Percentiles rank a stretch among this genome's conserved stretches.
Conservation (phyloP, 2,113 vertebrate species). For the Egretta garzetta region DNA sequence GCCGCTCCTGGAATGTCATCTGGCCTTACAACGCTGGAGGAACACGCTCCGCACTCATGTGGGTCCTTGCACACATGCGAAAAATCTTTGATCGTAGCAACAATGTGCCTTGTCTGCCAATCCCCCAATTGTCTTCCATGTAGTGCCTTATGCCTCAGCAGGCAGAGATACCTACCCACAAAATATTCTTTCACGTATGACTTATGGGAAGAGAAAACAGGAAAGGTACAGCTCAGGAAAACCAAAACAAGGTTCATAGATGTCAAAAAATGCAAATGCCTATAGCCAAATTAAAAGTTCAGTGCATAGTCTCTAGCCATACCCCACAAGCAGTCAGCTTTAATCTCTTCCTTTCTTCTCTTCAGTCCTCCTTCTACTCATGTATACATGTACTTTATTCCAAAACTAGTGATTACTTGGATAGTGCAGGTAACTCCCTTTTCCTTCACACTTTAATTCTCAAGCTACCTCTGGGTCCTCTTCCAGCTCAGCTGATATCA, state of each 20-base stretch:
- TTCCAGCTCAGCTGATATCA: not conserved
- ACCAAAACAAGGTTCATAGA: not conserved
- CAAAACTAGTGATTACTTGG: not conserved
- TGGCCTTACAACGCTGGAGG: not conserved
- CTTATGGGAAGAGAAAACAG: not conserved
- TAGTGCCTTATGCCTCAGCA: not conserved
- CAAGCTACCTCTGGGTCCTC: not conserved
- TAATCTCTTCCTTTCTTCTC: not conserved
- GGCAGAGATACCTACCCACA: not conserved
- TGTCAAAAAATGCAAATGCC: not conserved
- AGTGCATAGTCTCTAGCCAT: not conserved
- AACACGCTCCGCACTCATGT: not conserved
- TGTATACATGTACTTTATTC: not conserved
- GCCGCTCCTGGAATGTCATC: not conserved
- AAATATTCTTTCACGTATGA: not conserved
- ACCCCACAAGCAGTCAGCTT: not conserved
- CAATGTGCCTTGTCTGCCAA: not conserved
- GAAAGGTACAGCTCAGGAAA: not conserved
- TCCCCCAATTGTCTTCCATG: rapidly evolving
- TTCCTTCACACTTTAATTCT: not conserved
- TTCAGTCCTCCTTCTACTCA: not conserved
- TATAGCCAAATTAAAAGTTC: not conserved
- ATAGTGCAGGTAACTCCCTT: not conserved
- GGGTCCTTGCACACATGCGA: not conserved
- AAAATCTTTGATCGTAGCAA: not conserved